Conservation (phyloP, 2,888 invertebrate genomes). For the Drosophila paracracens region DNA sequence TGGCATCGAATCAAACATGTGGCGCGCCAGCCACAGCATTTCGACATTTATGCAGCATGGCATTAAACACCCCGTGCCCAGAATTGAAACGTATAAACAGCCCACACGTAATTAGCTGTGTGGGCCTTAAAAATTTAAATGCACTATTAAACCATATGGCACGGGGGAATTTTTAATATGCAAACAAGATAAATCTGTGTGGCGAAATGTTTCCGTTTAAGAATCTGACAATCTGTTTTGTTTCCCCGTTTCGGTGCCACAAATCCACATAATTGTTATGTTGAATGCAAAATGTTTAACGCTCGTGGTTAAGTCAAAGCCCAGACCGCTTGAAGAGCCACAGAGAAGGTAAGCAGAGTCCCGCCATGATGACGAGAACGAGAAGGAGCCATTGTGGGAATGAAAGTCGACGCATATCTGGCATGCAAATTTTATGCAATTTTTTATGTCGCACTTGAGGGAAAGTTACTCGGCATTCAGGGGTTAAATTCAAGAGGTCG, state of each 20-base stretch:
- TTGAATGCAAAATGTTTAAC: conserved; percentile 72
- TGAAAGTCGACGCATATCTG: conserved; percentile 72
- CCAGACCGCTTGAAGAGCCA: conserved; percentile 49
- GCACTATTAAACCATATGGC: conserved; percentile 61
- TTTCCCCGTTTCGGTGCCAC: neutral
- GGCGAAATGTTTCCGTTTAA: conserved; percentile 40
- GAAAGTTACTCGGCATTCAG: conserved; percentile 30
- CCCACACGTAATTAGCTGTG: conserved; percentile 68
- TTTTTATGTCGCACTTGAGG: conserved; percentile 44
- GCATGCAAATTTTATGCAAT: conserved; percentile 77
- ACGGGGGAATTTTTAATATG: conserved; percentile 31
- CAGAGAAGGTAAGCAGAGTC: conserved; percentile 37
- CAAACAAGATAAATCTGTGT: conserved; percentile 58
- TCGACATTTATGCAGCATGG: conserved; percentile 64
- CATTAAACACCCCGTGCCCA: conserved; percentile 60
- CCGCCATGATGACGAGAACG: conserved; percentile 19
- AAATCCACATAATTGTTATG: conserved; percentile 70
- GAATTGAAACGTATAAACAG: conserved; percentile 50
- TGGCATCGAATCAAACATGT: conserved; percentile 63
- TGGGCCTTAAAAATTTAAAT: conserved; percentile 64
- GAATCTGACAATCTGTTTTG: conserved; percentile 54
- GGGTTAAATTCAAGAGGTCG: conserved; percentile 36
- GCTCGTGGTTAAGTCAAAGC: conserved; percentile 52
- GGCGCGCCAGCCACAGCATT: conserved; percentile 59
- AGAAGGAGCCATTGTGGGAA: conserved; percentile 28